Evolutionary conservation across 2,113 vertebrate genomes (phyloP).

Genomic region (Chroicocephalus ridibundus): DNA sequence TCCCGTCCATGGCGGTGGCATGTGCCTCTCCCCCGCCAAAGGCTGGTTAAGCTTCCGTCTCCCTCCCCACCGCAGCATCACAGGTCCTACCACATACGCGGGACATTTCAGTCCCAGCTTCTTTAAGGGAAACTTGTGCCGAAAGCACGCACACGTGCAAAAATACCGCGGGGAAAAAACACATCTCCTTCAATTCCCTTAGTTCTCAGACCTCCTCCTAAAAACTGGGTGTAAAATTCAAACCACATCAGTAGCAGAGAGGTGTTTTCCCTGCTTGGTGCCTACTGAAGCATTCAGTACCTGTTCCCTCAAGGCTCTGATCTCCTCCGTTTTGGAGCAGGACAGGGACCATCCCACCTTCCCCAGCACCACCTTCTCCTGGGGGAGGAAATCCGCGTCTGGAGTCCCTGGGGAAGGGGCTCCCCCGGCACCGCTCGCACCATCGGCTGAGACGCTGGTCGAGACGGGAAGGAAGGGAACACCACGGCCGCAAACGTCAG

Average conservation of each 20-base stretch:
- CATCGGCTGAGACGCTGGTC: not conserved
- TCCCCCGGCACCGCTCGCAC: not conserved
- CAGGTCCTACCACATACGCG: not conserved
- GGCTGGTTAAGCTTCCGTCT: not conserved
- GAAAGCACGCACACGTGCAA: not conserved
- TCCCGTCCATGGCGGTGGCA: accelerated
- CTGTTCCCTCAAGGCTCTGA: slow-evolving; percentile 75
- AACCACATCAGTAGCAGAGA: not conserved
- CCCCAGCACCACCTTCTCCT: slow-evolving; percentile 53
- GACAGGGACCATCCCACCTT: not conserved
- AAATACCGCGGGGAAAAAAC: too few relatives aligned
- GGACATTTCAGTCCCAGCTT: too few relatives aligned
- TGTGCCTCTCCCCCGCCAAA: not conserved
- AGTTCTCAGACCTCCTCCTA: not conserved
- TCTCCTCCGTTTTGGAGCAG: slow-evolving; percentile 67
- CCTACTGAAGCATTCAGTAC: not conserved
- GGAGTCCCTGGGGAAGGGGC: not conserved
- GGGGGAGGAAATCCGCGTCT: not conserved
- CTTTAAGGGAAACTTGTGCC: not conserved
- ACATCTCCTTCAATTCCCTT: not conserved
- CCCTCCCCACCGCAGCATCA: not conserved
- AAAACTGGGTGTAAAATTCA: too few relatives aligned
- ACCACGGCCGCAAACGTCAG: not conserved
- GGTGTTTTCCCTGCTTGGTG: not conserved
- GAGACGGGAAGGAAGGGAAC: not conserved